These are phyloP conservation scores for Chunga burmeisteri DNA, from an alignment of 2,113 vertebrate genomes.

Conservation along the genomic window DNA sequence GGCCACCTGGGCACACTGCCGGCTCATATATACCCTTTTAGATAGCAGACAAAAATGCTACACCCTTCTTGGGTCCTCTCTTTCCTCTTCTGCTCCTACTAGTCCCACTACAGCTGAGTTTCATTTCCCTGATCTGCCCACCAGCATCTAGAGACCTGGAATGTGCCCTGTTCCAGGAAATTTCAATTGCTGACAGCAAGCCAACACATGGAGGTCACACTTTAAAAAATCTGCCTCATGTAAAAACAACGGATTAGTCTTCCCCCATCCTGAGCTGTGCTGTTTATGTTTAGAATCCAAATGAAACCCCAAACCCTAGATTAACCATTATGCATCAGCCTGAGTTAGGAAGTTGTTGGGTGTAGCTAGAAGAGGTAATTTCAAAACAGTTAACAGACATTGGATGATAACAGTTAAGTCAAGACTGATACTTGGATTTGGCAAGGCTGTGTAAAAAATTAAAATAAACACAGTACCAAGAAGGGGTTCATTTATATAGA, in stretches of 20 bases:
- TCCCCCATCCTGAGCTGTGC: neutral
- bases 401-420: neutral
- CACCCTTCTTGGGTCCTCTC: neutral
- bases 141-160: slow-evolving; percentile 47
- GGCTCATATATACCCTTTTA: neutral
- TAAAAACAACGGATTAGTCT: slow-evolving; percentile 37
- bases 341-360: neutral
- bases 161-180: slow-evolving; percentile 48
- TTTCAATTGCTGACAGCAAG: slow-evolving; percentile 39
- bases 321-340: neutral
- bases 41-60: neutral
- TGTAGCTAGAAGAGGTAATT: neutral
- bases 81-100: neutral
- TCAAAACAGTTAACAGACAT: slow-evolving; percentile 7
- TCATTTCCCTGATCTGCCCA: slow-evolving; percentile 47
- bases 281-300: slow-evolving; percentile 32
- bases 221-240: slow-evolving; percentile 26
- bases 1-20: too few species aligned
- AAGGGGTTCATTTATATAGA: neutral
- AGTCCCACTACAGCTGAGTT: slow-evolving; percentile 37
- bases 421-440: slow-evolving; percentile 2
- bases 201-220: slow-evolving; percentile 46
- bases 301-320: neutral
- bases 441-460: neutral
- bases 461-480: slow-evolving; percentile 11